phyloP scores from a whole-genome alignment of 2,888 invertebrate species.

The Ochlodes sylvanus region DNA sequence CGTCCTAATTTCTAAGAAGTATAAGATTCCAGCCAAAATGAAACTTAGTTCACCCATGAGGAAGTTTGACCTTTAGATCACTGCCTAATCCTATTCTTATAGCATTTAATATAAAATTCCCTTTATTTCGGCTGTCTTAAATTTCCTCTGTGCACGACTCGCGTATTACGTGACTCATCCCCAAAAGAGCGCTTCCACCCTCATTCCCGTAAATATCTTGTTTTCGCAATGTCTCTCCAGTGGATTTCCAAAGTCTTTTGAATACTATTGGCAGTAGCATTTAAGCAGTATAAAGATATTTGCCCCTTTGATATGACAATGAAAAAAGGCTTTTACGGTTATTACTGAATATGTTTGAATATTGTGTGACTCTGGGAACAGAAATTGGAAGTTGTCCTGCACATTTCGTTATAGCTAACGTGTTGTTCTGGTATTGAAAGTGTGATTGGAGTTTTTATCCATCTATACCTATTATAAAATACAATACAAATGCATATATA shows the following conservation, averaged over 20 bases:
- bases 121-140: slow-evolving; percentile 24
- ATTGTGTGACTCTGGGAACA: slow-evolving; percentile 15
- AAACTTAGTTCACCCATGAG: background rate
- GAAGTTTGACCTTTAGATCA: background rate
- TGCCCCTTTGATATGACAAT: slow-evolving; percentile 45
- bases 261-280: slow-evolving; percentile 49
- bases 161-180: slow-evolving; percentile 28
- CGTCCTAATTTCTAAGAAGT: too few relatives aligned
- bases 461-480: too few relatives aligned
- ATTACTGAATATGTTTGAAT: slow-evolving; percentile 28
- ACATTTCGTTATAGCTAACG: background rate
- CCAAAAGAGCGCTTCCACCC: slow-evolving; percentile 24
- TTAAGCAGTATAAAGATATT: slow-evolving; percentile 42
- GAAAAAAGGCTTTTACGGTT: slow-evolving; percentile 47
- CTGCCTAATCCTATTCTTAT: slow-evolving; percentile 5
- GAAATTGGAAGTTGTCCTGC: slow-evolving; percentile 9
- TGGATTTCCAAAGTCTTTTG: slow-evolving; percentile 50
- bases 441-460: background rate
- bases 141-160: slow-evolving; percentile 16
- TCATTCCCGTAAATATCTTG: slow-evolving; percentile 44
- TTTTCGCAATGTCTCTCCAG: slow-evolving; percentile 49
- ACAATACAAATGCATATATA: too few relatives aligned
- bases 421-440: background rate
- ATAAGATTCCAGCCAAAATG: background rate
- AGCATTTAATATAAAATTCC: slow-evolving; percentile 22